A percentile compares a stretch with the other conserved stretches of the same genome.
Conservation (phyloP, 2,113 vertebrate species). For the Maccullochella peelii region DNA sequence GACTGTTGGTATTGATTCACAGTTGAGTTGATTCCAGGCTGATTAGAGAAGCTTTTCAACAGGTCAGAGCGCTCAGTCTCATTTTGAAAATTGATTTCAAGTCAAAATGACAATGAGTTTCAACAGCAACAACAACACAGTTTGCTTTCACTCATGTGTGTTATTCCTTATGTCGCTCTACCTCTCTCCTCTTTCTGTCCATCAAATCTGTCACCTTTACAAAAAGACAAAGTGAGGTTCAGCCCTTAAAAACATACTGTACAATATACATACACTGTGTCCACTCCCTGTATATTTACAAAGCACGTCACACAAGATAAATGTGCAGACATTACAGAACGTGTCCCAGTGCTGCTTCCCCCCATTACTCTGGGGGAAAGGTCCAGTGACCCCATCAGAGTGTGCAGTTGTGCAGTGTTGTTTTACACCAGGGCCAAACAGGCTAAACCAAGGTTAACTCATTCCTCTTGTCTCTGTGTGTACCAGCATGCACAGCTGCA, state of each 20-base stretch:
- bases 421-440: neutral
- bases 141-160: neutral
- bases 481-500: constrained; percentile 3
- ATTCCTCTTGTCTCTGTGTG: constrained; percentile 9
- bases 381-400: constrained; percentile 20
- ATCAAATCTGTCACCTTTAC: neutral
- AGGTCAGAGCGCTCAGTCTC: constrained; percentile 3
- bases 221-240: neutral
- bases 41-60: constrained; percentile 23
- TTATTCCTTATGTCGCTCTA: too few species aligned
- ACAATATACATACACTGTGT: neutral
- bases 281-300: neutral
- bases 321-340: constrained; percentile 19
- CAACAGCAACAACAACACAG: neutral
- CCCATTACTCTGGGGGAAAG: constrained; percentile 25
- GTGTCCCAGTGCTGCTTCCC: constrained; percentile 17
- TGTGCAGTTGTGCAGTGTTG: neutral
- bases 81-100: constrained; percentile 7
- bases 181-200: neutral
- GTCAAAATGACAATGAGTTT: constrained; percentile 3
- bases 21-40: constrained; percentile 18
- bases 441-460: neutral
- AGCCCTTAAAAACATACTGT: neutral
- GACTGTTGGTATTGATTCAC: constrained; percentile 29
- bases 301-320: constrained; percentile 29